Evolutionary conservation across 2,888 invertebrate genomes (phyloP).

Genomic region (Biston stratarius): DNA sequence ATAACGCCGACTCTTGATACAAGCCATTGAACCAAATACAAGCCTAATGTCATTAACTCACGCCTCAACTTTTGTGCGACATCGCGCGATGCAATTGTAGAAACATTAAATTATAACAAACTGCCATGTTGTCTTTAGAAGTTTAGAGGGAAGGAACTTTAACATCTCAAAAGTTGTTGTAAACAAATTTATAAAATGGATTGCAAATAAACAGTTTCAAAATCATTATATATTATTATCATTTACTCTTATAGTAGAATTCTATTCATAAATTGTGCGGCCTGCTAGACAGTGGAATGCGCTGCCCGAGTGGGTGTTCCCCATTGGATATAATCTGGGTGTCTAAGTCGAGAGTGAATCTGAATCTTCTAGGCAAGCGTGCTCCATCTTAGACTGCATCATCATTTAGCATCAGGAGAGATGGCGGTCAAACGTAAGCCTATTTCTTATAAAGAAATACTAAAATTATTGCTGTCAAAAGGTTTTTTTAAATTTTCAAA

Average conservation of each 20-base stretch:
- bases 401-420: no score
- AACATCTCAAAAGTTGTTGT: slow-evolving; percentile 6
- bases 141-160: slow-evolving; percentile 16
- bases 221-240: no score
- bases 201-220: not conserved
- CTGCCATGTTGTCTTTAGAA: slow-evolving; percentile 25
- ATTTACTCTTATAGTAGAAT: not conserved
- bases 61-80: slow-evolving; percentile 60
- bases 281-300: no score
- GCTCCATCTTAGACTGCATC: no score
- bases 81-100: slow-evolving; percentile 50
- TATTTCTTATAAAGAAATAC: no score
- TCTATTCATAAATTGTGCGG: no score
- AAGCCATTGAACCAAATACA: slow-evolving; percentile 67
- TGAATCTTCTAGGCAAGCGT: no score
- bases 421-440: no score
- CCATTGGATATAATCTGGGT: no score
- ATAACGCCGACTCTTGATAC: slow-evolving; percentile 46
- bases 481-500: not conserved
- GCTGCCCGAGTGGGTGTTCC: no score
- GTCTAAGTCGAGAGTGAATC: no score
- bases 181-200: not conserved
- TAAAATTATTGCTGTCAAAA: not conserved
- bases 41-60: slow-evolving; percentile 70
- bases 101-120: slow-evolving; percentile 44